Evolutionary conservation across 2,888 invertebrate species (phyloP), one percentile per base, ranked within the genome.

Genomic region (Calephelis perditalis): DNA sequence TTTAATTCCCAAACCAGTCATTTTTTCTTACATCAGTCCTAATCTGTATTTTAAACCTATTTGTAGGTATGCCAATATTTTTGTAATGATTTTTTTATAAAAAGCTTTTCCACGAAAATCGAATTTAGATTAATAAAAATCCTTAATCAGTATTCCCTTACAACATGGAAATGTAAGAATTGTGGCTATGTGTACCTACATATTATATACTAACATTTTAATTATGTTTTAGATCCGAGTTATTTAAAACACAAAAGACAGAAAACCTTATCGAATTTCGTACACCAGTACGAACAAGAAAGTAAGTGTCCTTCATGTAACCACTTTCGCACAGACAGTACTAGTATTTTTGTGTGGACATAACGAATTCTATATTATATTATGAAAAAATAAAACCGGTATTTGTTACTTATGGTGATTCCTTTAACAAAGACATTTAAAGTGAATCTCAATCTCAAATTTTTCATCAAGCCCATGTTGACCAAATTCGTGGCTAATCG

Each of bases 231-330:
- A 66, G 70, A 65, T 67, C 46, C 67, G 63, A 63, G 63, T 54
- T 67, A 67, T 60, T 67, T 76, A 70, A 68, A 69, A 65, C 69
- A 70, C 72, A 84, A 82, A 71, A 77, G 77, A 69, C 74, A 77
- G 71, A 80, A 77, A 73, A 74, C 72, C 62, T 60, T 79, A 58
- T 73, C 77, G 66, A 62, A 69, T 62, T 64, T 76, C 64, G 67
- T 73, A 61, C 70, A 69, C 64, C 68, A 76, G 64, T 80, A 79
- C 71, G 81, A 82, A 49, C 72, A 73, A 64, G 86, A 85, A 67
- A 82, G 87, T 88, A 86, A 88, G 87, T 87, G 71, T 15, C 63
- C 58, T 64, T 66, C 56, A 47, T 59, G 60, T 40, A 58, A 60
- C 40, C 57, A 54, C 63, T 7, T 67, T 57, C 68, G 62, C 61